Evolutionary conservation across 1,140 invertebrate genomes (phyloP), one percentile per base, ranked within the genome.

Genomic region (Druon quercuslanigerum): DNA sequence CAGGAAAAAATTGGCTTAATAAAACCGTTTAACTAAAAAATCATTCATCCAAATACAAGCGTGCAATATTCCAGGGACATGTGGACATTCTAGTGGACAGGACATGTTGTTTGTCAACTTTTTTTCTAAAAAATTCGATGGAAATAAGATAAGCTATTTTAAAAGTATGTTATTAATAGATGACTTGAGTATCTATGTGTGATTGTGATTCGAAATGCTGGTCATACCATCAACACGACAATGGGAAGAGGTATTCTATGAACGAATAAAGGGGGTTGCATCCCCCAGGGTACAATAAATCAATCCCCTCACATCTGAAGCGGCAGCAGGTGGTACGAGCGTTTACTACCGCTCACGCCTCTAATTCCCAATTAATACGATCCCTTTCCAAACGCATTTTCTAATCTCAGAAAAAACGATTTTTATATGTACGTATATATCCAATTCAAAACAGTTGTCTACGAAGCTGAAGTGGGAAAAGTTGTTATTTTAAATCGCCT

Each of bases 351-450:
- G 79, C 86, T 88, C 86, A 81, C 80, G 85, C 86, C 88, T 89
- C 87, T 91, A 91, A 91, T 91, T 88, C 88, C 86, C 88, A 91
- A 91, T 91, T 91, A 91, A 91, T 89, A 87, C 84, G 82, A 84
- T 86, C 84, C 80, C 66, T 46, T 66, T 51, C 57, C 60, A 66
- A 25, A 46, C 40, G 25, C 33, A 66, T 66, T 66, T 66, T 66
- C 60, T 33, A 40, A 12, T 57, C 25, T 57, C 11, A 57, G 56
- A 66, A 25, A 66, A 66, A 66, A 46, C 40, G 40, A 9, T 46
- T 46, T 46, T 11, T 8, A 46, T 9, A 46, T 46, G 40, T 46
- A 1, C 40, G 11, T 8, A 46, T 9, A 46, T 46, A 11, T 46
- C 8, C 40, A 46, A 46, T 46, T 46, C 40, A 46, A 46, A 46